Evolutionary conservation across 1,140 invertebrate genomes (phyloP), one percentile per base, ranked within the genome.

Genomic region (Spodoptera frugiperda): DNA sequence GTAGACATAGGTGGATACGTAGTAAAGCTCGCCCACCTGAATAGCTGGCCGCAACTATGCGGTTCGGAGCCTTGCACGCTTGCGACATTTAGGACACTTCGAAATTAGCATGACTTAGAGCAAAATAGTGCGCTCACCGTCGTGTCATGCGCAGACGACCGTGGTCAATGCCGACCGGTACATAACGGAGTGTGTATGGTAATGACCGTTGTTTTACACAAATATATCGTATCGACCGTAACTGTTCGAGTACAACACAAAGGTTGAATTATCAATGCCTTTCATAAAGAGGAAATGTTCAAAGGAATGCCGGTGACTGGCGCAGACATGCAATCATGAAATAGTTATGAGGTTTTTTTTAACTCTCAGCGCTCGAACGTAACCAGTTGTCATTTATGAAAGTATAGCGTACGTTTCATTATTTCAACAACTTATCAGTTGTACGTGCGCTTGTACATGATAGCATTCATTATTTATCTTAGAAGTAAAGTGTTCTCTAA

Each of bases 81-180:
- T 83, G 71, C 80, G 61, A 78, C 78, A 79, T 87, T 86, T 81
- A 85, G 84, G 83, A 71, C 83, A 79, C 17, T 39, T 39, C 74
- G 48, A 80, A 83, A 87, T 90, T 89, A 86, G 82, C 83, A 84
- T 86, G 82, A 83, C 78, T 86, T 80, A 84, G 81, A 80, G 82
- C 78, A 79, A 81, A 82, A 71, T 65, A 77, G 57, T 74, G 19
- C 63, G 72, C 67, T 77, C 63, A 59, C 76, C 30, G 77, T 33
- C 74, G 63, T 78, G 76, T 79, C 33, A 79, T 75, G 57, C 72
- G 73, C 59, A 39, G 75, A 82, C 75, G 77, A 78, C 88, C 85
- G 82, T 86, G 84, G 84, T 86, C 85, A 90, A 87, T 89, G 84
- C 78, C 86, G 78, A 63, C 78, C 55, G 72, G 82, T 84, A 68